Percentiles rank a stretch among this genome's conserved stretches.
Evolutionary conservation across 2,888 invertebrate genomes (phyloP).

Genomic region (Acrobeloides nanus): DNA sequence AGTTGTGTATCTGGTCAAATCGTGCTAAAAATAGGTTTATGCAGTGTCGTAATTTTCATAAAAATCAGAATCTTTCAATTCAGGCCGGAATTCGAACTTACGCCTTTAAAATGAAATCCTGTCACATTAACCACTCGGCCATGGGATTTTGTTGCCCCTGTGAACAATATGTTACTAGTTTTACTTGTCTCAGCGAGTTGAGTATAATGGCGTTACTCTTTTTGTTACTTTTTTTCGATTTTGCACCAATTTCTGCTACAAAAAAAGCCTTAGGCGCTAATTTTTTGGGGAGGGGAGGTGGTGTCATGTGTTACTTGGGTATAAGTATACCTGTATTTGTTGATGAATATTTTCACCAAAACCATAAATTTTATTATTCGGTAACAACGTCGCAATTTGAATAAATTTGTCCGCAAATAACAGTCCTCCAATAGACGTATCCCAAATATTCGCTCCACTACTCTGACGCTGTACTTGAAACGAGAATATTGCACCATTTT

Average conservation of each 20-base stretch:
- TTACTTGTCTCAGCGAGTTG: no score
- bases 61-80: no score
- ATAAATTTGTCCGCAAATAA: slow-evolving; percentile 48
- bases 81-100: no score
- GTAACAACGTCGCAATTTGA: slow-evolving; percentile 45
- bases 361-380: slow-evolving; percentile 47
- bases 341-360: slow-evolving; percentile 51
- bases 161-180: no score
- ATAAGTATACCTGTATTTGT: slow-evolving; percentile 28
- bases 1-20: slow-evolving; percentile 38
- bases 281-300: not conserved
- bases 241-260: no score
- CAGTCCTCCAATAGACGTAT: slow-evolving; percentile 46
- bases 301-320: not conserved
- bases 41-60: no score
- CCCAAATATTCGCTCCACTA: slow-evolving; percentile 32
- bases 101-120: no score
- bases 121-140: no score
- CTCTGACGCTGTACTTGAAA: slow-evolving; percentile 31
- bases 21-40: slow-evolving; percentile 45
- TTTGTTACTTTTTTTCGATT: no score
- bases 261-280: no score
- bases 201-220: no score
- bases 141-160: no score
- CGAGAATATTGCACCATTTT: slow-evolving; percentile 26